Evolutionary conservation across 2,888 invertebrate genomes (phyloP), one percentile per base, ranked within the genome.

Genomic region (Meiosimyza decipiens): DNA sequence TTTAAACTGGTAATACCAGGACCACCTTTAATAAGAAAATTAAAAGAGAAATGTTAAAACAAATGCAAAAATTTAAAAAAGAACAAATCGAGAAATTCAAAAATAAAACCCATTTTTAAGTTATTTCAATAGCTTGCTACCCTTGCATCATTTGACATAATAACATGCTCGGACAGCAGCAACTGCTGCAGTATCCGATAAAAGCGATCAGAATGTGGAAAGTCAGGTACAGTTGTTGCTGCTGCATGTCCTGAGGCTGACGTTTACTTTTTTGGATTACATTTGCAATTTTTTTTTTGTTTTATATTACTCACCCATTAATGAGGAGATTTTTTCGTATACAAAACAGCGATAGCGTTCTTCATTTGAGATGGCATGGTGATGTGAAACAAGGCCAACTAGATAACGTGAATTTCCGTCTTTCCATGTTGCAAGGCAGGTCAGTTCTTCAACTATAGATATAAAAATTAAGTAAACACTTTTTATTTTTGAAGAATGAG

Each of bases 281-380:
- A 16, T 54, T 12, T 6, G 2, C 3, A 28, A 15, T 54, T 54
- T 47, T n/a, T 28, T 28, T 28, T 40, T 3, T 47, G n/a, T n/a
- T 33, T 33, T 16, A 9, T 22, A 15, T 28, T 62, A 77, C 87
- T 88, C 86, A 89, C 90, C 89, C 86, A 85, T 84, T 76, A 89
- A 88, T 84, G 90, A 89, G 84, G 91, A 91, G 79, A 92, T 92
- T 90, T 93, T 94, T 89, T 95, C 96, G 88, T 95, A 96, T 75
- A 97, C 97, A 89, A 97, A 97, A 89, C 98, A 98, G 79, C 97
- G 90, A 89, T 95, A 98, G 78, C 96, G 91, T 86, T 97, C 96
- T 86, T 97, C 96, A 88, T 95, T 95, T 83, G 94, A 94, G 79
- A 95, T 94, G 74, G 94, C 94, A 88, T 95, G 95, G 86, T 92